Evolutionary conservation across 2,113 vertebrate species (phyloP), one percentile per base, ranked within the genome.

Genomic region (Pseudopodoces humilis): DNA sequence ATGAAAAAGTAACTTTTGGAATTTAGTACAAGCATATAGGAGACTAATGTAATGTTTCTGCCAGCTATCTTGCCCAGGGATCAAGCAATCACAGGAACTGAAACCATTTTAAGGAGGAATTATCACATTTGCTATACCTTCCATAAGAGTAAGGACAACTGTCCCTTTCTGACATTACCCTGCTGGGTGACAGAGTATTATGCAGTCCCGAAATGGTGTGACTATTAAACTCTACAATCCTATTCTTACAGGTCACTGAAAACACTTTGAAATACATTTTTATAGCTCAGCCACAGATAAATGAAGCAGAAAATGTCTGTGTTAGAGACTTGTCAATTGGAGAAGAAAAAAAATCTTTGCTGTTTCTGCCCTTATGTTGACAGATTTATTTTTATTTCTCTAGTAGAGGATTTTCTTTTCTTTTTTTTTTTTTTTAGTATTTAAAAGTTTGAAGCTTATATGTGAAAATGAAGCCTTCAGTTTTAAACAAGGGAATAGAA

Each of bases 241-340:
- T 58, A 8, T 94, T 90, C 70, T 79, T 80, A 74, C 30, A 87
- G 88, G 79, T 94, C 97, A 97, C 49, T 62, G 70, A 88, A 95
- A 91, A 65, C 39, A 47, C 31, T 88, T 60, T 74, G 25, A 94
- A 70, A 95, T 85, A 22, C 86, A 93, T 80, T 94, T 44, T 69
- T 96, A 50, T 94, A 93, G 89, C 96, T 96, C 65, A 95, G 35
- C 46, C 37, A 84, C 59, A 97, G 85, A 97, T 70, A 96, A 94
- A 96, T 90, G 91, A 96, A 97, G 47, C 56, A 92, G 86, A 96
- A 92, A 95, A 95, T 83, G 56, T 44, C 72, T 79, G 25, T 83
- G 78, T 67, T 79, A 86, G 75, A 94, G 64, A 81, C 46, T 37
- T 96, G 56, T 90, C 86, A 92, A 88, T 95, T 91, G 97, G 88